phyloP scores from a whole-genome alignment of 2,113 vertebrate genomes.

The Dascyllus trimaculatus region DNA sequence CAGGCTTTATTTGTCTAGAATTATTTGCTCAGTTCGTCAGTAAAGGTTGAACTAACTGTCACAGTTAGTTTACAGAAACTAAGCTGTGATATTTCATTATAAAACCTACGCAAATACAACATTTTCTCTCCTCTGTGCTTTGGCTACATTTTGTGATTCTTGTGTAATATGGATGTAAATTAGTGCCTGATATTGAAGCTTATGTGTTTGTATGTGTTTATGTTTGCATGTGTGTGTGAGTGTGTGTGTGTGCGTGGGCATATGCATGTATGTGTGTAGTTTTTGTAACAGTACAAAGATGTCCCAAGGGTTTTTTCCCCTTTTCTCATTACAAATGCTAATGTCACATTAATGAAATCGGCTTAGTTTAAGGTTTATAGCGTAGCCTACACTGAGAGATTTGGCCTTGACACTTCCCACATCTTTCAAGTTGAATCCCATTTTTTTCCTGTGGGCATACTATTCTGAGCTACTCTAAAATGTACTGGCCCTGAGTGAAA shows the following conservation, averaged over 20 bases:
- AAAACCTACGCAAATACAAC: constrained; percentile 36
- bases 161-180: constrained; percentile 68
- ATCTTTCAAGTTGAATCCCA: constrained; percentile 76
- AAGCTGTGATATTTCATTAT: constrained; percentile 49
- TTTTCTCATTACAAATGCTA: constrained; percentile 83
- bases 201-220: constrained; percentile 53
- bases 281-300: constrained; percentile 70
- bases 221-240: constrained; percentile 6
- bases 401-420: constrained; percentile 79
- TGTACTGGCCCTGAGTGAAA: constrained; percentile 48
- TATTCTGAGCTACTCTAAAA: constrained; percentile 63
- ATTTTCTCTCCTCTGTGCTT: constrained; percentile 23
- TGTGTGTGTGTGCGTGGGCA: constrained; percentile 15
- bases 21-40: constrained; percentile 59
- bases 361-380: constrained; percentile 81
- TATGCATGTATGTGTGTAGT: constrained; percentile 28
- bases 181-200: constrained; percentile 38
- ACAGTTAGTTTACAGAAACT: constrained; percentile 53
- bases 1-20: constrained; percentile 59
- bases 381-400: constrained; percentile 77
- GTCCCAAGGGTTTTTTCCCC: constrained; percentile 71
- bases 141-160: constrained; percentile 52
- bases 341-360: constrained; percentile 84
- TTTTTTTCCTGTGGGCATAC: constrained; percentile 59
- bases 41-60: constrained; percentile 57